Evolutionary conservation across 2,113 vertebrate genomes (phyloP), one percentile per base, ranked within the genome.

Genomic region (Tetraodon nigroviridis): DNA sequence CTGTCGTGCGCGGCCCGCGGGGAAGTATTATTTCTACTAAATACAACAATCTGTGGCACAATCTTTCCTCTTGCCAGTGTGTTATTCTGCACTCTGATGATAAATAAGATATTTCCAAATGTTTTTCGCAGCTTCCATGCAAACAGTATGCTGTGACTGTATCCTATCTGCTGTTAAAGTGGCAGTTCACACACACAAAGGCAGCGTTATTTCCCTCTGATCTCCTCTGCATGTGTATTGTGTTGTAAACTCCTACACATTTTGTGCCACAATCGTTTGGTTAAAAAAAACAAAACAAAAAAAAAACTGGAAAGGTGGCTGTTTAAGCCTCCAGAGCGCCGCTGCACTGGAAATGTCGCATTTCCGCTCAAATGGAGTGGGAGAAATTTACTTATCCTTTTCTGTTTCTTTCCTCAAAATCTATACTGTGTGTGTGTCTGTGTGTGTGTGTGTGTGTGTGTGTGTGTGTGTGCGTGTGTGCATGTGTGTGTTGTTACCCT

Each of bases 111-210:
- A 41, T 71, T 81, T 73, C 68, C 69, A 73, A 79, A 78, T 71
- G 74, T 76, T 73, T 73, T 79, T 73, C 56, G 47, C 71, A 51
- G 77, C 59, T 59, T 78, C 49, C 71, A 80, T 83, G 78, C 79
- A 75, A 82, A 79, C 54, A 53, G 51, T 45, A 46, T 46, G 71
- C 76, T 80, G 72, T 81, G 79, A 83, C 81, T 67, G 41, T 56
- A 76, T 84, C 80, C 81, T 69, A 73, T 76, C 73, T 67, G 73
- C 73, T 71, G 58, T 69, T 71, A 41, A 82, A 75, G 79, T 79
- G 53, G 61, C 48, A 69, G 64, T 71, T n/a, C n/a, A 70, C 55
- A 64, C 48, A 62, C 68, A 37, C 32, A 37, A 37, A 4, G 44
- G 64, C 29, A 62, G 71, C 75, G 65, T 60, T 67, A 74, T 73